A percentile compares a stretch with the other conserved stretches of the same genome.
Evolutionary conservation across 2,797 vertebrate genomes (phyloP).

Genomic region (Danio aesculapii): DNA sequence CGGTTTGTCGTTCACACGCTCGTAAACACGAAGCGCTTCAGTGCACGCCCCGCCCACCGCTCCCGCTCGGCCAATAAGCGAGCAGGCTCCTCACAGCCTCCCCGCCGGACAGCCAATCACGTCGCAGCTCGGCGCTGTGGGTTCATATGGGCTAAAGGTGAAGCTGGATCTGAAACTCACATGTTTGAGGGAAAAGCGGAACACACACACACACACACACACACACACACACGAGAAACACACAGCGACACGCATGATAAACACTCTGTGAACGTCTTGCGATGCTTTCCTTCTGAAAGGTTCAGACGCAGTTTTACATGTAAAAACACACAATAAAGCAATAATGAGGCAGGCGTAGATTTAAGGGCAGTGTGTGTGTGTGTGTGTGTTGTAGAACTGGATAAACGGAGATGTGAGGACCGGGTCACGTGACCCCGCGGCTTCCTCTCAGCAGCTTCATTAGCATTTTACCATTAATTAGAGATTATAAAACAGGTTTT

Average conservation of each 20-base stretch:
- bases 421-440: too few species aligned
- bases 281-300: too few species aligned
- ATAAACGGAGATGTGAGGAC: too few species aligned
- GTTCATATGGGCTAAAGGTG: constrained; percentile 80
- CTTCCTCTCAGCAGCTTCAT: too few species aligned
- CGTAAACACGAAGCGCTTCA: constrained; percentile 74
- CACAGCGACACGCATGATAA: too few species aligned
- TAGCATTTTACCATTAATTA: too few species aligned
- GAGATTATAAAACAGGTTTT: too few species aligned
- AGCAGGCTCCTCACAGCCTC: constrained; percentile 55
- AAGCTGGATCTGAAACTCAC: constrained; percentile 26
- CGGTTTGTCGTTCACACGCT: constrained; percentile 18
- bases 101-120: constrained; percentile 67
- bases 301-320: too few species aligned
- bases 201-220: background rate
- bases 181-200: background rate
- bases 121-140: constrained; percentile 47
- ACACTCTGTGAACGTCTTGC: background rate
- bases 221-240: background rate
- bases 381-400: too few species aligned
- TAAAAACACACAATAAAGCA: too few species aligned
- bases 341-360: too few species aligned
- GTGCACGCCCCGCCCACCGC: constrained; percentile 65
- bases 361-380: too few species aligned
- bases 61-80: constrained; percentile 67